A percentile compares a stretch with the other conserved stretches of the same genome.
These are phyloP conservation scores for Mythimna ferrago DNA, from an alignment of 2,888 invertebrate genomes.

Conservation along the genomic window DNA sequence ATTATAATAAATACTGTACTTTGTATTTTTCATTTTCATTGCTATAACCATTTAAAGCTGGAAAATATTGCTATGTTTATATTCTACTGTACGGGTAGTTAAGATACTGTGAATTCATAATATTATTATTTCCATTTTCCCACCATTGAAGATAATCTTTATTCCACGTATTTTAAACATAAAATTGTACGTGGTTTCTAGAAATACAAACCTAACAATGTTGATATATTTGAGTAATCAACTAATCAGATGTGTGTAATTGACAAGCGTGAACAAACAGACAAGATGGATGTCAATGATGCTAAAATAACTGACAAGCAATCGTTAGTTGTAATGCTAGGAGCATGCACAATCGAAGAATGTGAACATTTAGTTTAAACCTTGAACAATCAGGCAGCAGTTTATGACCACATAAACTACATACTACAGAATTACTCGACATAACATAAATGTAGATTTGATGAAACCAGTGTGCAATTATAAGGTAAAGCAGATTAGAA, in stretches of 20 bases:
- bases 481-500: neutral
- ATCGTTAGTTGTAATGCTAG: slow-evolving; percentile 37
- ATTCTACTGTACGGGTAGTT: slow-evolving; percentile 13
- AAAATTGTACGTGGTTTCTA: neutral
- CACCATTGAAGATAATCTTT: slow-evolving; percentile 2
- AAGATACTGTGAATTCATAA: slow-evolving; percentile 24
- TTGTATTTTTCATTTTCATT: slow-evolving; percentile 14
- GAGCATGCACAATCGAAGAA: slow-evolving; percentile 27
- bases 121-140: slow-evolving; percentile 23
- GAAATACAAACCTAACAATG: neutral
- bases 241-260: slow-evolving; percentile 9
- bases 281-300: slow-evolving; percentile 29
- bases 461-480: neutral
- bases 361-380: slow-evolving; percentile 31
- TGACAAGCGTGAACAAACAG: slow-evolving; percentile 28
- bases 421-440: neutral
- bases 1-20: slow-evolving; percentile 36
- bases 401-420: slow-evolving; percentile 11
- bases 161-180: slow-evolving; percentile 18
- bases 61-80: slow-evolving; percentile 17
- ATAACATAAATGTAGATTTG: neutral
- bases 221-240: slow-evolving; percentile 6
- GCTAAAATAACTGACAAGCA: slow-evolving; percentile 22
- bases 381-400: slow-evolving; percentile 28
- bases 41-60: slow-evolving; percentile 13